Evolutionary conservation across 2,888 invertebrate genomes (phyloP).

Genomic region (Zygothrica quintamaculata): DNA sequence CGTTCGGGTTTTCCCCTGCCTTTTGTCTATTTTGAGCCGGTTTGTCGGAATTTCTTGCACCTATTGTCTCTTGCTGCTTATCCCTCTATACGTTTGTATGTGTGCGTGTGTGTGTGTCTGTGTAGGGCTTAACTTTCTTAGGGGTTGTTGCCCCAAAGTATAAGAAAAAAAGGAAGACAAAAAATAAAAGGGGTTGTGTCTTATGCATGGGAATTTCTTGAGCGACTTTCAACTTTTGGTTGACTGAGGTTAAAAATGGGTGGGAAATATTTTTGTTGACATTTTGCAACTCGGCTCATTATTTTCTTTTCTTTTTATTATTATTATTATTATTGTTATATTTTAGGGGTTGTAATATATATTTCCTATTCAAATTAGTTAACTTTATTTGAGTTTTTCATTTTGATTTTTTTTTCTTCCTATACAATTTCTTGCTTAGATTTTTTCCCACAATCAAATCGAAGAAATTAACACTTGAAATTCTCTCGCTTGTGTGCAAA

Average conservation of each 20-base stretch:
- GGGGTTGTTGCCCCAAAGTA: conserved; percentile 35
- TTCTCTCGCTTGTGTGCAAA: conserved; percentile 22
- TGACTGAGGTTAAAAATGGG: conserved; percentile 81
- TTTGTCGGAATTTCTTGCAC: conserved; percentile 40
- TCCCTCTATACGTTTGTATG: too few species aligned
- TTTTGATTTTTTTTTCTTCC: conserved; percentile 26
- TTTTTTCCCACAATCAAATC: conserved; percentile 21
- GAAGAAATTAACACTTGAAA: conserved; percentile 39
- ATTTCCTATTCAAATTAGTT: conserved; percentile 37
- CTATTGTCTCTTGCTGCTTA: conserved; percentile 47
- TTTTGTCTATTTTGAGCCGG: conserved; percentile 23
- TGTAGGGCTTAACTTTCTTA: conserved; percentile 1
- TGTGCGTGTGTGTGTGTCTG: conserved; percentile 3
- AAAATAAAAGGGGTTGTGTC: conserved; percentile 28
- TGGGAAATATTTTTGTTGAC: conserved; percentile 82
- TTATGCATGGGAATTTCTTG: conserved; percentile 70
- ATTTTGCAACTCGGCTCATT: conserved; percentile 35
- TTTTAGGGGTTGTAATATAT: conserved; percentile 34
- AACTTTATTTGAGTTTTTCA: conserved; percentile 36
- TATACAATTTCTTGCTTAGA: conserved; percentile 28
- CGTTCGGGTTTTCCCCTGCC: conserved; percentile 62
- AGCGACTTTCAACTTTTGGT: conserved; percentile 69
- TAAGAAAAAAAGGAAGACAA: too few species aligned
- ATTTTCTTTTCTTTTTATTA: too few species aligned
- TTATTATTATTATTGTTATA: conserved; percentile 15